Evolutionary conservation across 2,797 vertebrate species (phyloP), one percentile per base, ranked within the genome.

Genomic region (Sphenodon punctatus): DNA sequence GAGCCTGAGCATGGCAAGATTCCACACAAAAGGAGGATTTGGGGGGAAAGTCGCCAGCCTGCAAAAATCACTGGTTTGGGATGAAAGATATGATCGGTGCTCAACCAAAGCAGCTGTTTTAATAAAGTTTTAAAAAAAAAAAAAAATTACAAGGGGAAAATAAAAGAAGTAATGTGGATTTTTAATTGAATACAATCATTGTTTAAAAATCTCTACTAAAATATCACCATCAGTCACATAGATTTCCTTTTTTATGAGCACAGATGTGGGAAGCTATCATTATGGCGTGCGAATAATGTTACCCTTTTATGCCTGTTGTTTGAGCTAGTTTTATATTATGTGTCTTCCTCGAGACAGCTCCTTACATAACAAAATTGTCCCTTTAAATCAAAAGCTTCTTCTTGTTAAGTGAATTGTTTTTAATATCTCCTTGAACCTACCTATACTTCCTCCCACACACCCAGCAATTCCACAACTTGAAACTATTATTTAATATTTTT

Each of bases 241-340:
- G 86, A 86, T 84, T 88, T 90, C 48, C 39, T 30, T 80, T 82
- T 86, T 88, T 60, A 25, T 7, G 46, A 75, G 86, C 88, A 87
- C 82, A 91, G 89, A 86, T 90, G 88, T 86, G 84, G 59, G 81
- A 88, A 88, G 84, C 88, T 74, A 88, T 92, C 87, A 89, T 78
- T 90, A 85, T 86, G 88, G 90, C 90, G 90, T 90, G 81, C 74
- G 83, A 91, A 86, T 88, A 90, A 89, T 85, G 76, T 86, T 91
- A 68, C 46, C 73, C 55, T 71, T 49, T 87, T 80, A 75, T 56
- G 66, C 83, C 46, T 90, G 83, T 85, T 78, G 81, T 27, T 80
- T 86, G 78, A 86, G 86, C 39, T 78, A n/a, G n/a, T 84, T 86
- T 20, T 82, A 86, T 59, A 90, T 78, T 32, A 32, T 66, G 75